Evolutionary conservation across 2,113 vertebrate species (phyloP), one percentile per base, ranked within the genome.

Genomic region (Mola mola): DNA sequence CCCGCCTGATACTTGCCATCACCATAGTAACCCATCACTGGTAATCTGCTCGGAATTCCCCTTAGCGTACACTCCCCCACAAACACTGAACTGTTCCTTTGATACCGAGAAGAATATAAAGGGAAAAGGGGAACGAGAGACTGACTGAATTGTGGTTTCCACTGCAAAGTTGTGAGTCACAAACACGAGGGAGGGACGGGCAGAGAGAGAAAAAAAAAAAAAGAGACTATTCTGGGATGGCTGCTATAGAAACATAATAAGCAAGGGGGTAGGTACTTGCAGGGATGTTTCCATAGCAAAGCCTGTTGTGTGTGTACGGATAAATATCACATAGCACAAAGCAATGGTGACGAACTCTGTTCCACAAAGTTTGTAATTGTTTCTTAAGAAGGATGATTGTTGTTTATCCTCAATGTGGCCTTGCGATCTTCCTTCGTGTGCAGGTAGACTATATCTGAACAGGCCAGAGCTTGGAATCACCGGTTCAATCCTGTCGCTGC

Each of bases 191-290:
- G 88, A 87, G 86, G 86, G 74, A 87, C 70, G 85, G 72, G 86
- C 73, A 10, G 72, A 67, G 63, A 42, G 64, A 47, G 28, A 56
- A 79, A 78, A 67, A 69, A 72, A 61, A 62, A 67, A 69, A 72
- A 61, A 62, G 29, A 51, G 67, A 92, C 75, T 92, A 93, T 92
- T 93, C 91, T 92, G 91, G 91, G 88, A 92, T 92, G 90, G 91
- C 80, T 88, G 81, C 89, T 71, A 88, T 92, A 52, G 90, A 58
- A 92, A 92, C 92, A 93, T 89, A 92, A 93, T 92, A 93, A 91
- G 91, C 89, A 88, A 85, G 67, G 77, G 88, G 89, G 83, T 72
- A 85, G 84, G 84, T 89, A 89, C 87, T 82, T 74, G 70, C 66
- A 81, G 63, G 62, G 66, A 61, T 82, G 90, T 93, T 89, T 84